These are phyloP conservation scores for Argentina silus DNA, from an alignment of 2,797 vertebrate species.

Conservation along the genomic window DNA sequence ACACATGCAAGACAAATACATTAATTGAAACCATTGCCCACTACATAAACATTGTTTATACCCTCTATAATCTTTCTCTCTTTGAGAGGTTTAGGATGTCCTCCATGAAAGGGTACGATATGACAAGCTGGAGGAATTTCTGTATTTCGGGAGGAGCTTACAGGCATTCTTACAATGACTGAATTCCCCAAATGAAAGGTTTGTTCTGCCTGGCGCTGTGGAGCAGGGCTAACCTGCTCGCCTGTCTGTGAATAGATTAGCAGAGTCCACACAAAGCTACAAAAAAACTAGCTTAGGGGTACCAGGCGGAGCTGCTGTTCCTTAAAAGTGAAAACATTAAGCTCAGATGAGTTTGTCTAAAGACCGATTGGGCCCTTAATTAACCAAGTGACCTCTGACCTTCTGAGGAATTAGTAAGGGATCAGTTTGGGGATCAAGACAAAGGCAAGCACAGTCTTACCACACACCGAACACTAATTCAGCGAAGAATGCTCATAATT, in stretches of 20 bases:
- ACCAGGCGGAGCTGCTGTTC: conserved; percentile 89
- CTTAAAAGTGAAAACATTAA: conserved; percentile 90
- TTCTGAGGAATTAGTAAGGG: conserved; percentile 91
- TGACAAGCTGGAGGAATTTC: conserved; percentile 86
- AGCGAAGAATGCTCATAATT: conserved; percentile 97
- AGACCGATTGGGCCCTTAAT: conserved; percentile 90
- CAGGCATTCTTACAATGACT: conserved; percentile 90
- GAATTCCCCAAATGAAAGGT: conserved; percentile 86
- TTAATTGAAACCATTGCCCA: conserved; percentile 56
- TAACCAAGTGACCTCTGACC: conserved; percentile 94
- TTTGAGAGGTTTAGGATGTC: conserved; percentile 70
- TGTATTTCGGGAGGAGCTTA: conserved; percentile 87
- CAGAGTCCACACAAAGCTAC: conserved; percentile 70
- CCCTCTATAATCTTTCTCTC: conserved; percentile 66
- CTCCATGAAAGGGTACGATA: conserved; percentile 78
- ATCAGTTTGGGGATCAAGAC: conserved; percentile 94
- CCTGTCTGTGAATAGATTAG: conserved; percentile 91
- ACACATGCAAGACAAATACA: conserved; percentile 48
- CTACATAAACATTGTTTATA: conserved; percentile 63
- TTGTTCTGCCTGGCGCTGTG: conserved; percentile 84
- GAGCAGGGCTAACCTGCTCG: conserved; percentile 85
- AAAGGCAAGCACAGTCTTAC: conserved; percentile 87
- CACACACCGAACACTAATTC: conserved; percentile 95
- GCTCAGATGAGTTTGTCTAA: conserved; percentile 92
- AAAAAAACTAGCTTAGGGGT: conserved; percentile 86